Evolutionary conservation across 2,797 vertebrate genomes (phyloP), one percentile per base, ranked within the genome.

Genomic region (Coregonus suidteri): DNA sequence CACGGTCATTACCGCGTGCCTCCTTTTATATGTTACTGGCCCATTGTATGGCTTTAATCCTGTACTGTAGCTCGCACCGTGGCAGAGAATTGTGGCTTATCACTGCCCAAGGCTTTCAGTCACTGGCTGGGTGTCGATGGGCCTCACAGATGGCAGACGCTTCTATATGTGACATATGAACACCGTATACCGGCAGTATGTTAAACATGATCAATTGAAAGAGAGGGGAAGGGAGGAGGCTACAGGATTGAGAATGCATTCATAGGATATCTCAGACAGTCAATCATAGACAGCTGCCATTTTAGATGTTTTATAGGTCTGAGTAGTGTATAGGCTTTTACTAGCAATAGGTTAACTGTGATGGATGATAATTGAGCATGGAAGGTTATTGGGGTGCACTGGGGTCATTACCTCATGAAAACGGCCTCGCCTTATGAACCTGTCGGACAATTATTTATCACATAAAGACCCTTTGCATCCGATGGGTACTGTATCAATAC

Each of bases 31-130:
- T 82, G 84, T 81, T 78, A 82, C 79, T 62, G 78, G 75, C 52
- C 82, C 86, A 88, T 87, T 91, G 83, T 84, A 85, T 47, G 71
- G 82, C 56, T 88, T 76, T 91, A 92, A 93, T 92, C 90, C 89
- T 88, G 82, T 89, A 83, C 89, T 87, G 82, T 88, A 83, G 84
- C 85, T 79, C 25, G 75, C 34, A 74, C 71, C 71, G 4, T 75
- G 64, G 83, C 85, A 71, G 59, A 41, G 83, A 86, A 83, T 83
- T 75, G 35, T 64, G 86, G 81, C 78, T 90, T 83, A 86, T 88
- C 35, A 47, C 25, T 20, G 79, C 88, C 86, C 4, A 47, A 76
- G 85, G 88, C 77, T n/a, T 7, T 64, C 9, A 64, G n/a, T 25
- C 79, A 59, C 35, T 74, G 18, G n/a, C 73, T 41, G 73, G 53